A percentile compares a stretch with the other conserved stretches of the same genome.
Conservation (phyloP, 1,140 invertebrate species). For the Orussus abietinus region DNA sequence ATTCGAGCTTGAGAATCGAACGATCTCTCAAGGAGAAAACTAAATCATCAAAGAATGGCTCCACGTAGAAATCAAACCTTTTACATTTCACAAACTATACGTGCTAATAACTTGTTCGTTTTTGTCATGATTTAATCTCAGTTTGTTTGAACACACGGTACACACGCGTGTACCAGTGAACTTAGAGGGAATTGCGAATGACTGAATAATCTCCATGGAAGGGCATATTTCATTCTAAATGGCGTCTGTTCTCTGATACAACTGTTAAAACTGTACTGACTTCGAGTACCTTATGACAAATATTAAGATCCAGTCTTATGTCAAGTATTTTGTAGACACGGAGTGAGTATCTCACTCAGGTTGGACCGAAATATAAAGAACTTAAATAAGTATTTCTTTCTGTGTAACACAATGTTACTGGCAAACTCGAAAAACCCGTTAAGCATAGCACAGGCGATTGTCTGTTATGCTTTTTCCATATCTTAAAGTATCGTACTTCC, state of each 20-base stretch:
- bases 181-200: not conserved
- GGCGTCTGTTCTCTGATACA: no score
- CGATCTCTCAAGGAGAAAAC: no score
- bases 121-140: not conserved
- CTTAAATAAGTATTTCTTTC: no score
- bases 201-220: not conserved
- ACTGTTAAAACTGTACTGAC: not conserved
- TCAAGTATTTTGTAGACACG: no score
- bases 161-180: not conserved
- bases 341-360: no score
- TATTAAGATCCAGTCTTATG: not conserved
- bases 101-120: slow-evolving; percentile 1
- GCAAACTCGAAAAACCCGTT: slow-evolving; percentile 1
- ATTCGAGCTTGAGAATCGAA: no score
- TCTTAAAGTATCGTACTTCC: not conserved
- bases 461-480: not conserved
- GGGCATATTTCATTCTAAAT: not conserved
- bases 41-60: no score
- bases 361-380: no score
- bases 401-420: no score
- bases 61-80: no score
- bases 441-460: no score
- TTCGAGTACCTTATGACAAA: not conserved
- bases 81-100: not conserved
- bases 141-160: not conserved